Evolutionary conservation across 2,113 vertebrate species (phyloP).

Genomic region (Sterrhoptilus dennistouni): DNA sequence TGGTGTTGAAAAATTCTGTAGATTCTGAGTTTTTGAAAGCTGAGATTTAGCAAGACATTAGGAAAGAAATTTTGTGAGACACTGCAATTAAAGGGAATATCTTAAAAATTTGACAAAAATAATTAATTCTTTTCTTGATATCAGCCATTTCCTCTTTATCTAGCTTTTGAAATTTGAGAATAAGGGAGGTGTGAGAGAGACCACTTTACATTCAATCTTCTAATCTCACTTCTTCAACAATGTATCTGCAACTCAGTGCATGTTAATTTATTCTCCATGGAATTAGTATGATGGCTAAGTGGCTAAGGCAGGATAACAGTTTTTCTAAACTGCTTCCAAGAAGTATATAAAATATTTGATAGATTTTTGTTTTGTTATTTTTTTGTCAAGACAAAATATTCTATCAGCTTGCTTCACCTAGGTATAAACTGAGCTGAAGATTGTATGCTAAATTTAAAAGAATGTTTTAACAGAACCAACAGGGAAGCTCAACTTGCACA

Average conservation of each 20-base stretch:
- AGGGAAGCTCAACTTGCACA: neutral
- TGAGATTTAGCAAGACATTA: neutral
- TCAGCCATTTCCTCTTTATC: neutral
- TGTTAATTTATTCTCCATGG: neutral
- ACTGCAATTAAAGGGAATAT: neutral
- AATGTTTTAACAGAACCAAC: neutral
- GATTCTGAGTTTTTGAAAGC: neutral
- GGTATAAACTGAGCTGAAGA: neutral
- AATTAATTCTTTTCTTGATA: neutral
- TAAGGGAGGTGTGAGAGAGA: neutral
- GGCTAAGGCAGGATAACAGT: neutral
- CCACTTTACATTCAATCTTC: fast-evolving
- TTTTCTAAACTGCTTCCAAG: neutral
- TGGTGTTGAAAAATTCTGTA: neutral
- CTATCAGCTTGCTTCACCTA: neutral
- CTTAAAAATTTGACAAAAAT: neutral
- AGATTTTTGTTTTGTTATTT: neutral
- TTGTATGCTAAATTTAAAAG: neutral
- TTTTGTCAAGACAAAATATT: neutral
- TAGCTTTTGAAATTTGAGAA: neutral
- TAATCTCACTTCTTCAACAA: neutral
- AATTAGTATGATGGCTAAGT: neutral
- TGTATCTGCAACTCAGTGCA: neutral
- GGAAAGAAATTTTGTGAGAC: neutral
- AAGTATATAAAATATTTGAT: neutral